phyloP scores from a whole-genome alignment of 2,797 vertebrate species.

The Aratinga solstitialis region DNA sequence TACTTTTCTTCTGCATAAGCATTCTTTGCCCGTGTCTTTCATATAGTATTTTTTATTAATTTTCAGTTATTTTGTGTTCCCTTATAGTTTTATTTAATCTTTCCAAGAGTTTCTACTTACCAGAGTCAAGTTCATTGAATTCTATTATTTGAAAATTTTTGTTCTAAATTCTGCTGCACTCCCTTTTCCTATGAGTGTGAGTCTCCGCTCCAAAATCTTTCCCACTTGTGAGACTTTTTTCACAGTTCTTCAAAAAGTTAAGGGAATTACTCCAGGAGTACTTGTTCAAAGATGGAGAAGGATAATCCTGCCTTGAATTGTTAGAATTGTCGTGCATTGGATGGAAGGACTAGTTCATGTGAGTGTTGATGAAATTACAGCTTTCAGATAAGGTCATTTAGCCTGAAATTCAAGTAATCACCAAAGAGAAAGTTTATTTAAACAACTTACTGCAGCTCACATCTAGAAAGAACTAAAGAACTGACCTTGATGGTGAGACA shows the following conservation, averaged over 20 bases:
- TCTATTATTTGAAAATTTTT: background rate
- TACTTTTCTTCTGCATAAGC: background rate
- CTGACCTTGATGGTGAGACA: background rate
- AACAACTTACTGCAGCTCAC: background rate
- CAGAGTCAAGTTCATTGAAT: background rate
- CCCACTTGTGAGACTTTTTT: background rate
- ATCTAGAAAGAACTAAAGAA: background rate
- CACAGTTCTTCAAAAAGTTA: background rate
- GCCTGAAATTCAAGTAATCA: background rate
- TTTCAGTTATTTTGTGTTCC: background rate
- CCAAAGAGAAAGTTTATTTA: background rate
- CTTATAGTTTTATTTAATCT: background rate
- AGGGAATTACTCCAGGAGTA: background rate
- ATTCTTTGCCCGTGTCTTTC: background rate
- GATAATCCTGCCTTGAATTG: background rate
- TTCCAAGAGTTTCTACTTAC: background rate
- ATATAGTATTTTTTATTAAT: background rate
- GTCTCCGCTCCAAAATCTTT: background rate
- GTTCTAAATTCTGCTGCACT: background rate
- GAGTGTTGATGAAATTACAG: background rate
- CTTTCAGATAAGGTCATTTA: background rate
- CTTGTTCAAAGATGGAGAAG: background rate
- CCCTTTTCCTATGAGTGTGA: background rate
- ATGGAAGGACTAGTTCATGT: background rate
- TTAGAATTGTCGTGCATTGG: background rate